These are phyloP conservation scores for Lingula anatina DNA, from an alignment of 2,888 invertebrate genomes.

Conservation along the genomic window DNA sequence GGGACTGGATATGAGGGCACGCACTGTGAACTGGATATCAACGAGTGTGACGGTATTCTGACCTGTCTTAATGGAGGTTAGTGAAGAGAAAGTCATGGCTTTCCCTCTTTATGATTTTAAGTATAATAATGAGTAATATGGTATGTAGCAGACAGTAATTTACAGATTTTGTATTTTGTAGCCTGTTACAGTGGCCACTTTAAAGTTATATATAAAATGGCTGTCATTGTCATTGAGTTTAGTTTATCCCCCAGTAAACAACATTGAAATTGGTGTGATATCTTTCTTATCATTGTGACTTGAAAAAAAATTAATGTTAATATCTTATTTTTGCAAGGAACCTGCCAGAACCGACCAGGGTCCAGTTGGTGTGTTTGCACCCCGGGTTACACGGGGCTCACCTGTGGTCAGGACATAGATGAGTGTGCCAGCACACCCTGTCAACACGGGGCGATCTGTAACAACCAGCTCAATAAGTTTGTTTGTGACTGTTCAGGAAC, in stretches of 20 bases:
- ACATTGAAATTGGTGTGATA: too few species aligned
- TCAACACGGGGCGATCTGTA: slow-evolving; percentile 25
- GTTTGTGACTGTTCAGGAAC: slow-evolving; percentile 23
- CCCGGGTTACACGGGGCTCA: slow-evolving; percentile 29
- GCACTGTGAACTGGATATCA: slow-evolving; percentile 23
- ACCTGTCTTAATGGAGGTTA: slow-evolving; percentile 38
- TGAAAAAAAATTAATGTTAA: neutral
- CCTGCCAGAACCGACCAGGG: slow-evolving; percentile 24
- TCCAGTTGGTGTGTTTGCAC: slow-evolving; percentile 28
- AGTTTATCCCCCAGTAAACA: too few species aligned
- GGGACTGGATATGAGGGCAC: slow-evolving; percentile 31
- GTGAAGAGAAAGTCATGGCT: slow-evolving; percentile 1
- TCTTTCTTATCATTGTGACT: neutral
- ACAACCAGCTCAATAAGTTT: slow-evolving; percentile 17
- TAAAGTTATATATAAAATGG: too few species aligned
- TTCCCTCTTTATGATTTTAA: too few species aligned
- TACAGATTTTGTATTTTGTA: too few species aligned
- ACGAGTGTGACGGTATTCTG: slow-evolving; percentile 25
- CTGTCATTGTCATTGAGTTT: too few species aligned
- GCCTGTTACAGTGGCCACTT: too few species aligned
- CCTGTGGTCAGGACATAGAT: slow-evolving; percentile 27
- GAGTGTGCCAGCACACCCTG: too few species aligned
- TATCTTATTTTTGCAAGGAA: slow-evolving; percentile 10
- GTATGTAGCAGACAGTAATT: too few species aligned
- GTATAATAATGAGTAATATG: too few species aligned